These are phyloP conservation scores for Bos indicus DNA, from an alignment of 2,113 vertebrate species.

Conservation along the genomic window DNA sequence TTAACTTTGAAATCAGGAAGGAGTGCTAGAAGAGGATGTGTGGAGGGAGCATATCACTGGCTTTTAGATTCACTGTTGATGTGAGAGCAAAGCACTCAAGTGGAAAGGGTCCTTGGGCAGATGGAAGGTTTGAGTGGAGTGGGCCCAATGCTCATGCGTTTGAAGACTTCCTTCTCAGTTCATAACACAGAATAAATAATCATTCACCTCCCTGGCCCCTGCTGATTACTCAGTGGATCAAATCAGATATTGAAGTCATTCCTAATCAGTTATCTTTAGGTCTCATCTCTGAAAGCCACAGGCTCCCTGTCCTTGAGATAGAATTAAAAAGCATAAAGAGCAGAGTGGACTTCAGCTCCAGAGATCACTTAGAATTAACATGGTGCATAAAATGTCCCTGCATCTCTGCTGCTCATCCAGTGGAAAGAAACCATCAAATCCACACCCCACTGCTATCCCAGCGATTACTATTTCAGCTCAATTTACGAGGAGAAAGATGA, in stretches of 20 bases:
- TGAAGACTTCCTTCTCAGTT: background rate
- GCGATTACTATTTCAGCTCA: conserved; percentile 35
- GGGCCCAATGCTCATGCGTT: accelerated
- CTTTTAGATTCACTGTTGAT: background rate
- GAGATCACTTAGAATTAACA: conserved; percentile 59
- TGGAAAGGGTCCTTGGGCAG: accelerated
- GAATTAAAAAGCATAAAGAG: background rate
- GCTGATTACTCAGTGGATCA: background rate
- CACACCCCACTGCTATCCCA: conserved; percentile 54
- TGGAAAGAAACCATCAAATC: conserved; percentile 73
- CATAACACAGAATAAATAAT: background rate
- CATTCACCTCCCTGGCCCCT: background rate
- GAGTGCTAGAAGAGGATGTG: accelerated
- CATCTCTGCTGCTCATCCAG: conserved; percentile 55
- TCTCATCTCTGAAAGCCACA: background rate
- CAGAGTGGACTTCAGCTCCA: background rate
- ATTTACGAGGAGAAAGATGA: conserved; percentile 38
- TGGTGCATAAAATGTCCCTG: conserved; percentile 19
- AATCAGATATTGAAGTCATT: background rate
- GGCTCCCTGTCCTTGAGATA: background rate
- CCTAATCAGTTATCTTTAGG: background rate
- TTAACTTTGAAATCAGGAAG: background rate
- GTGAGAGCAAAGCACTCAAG: background rate
- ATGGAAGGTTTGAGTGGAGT: accelerated
- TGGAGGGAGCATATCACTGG: background rate